These are phyloP conservation scores for Hyposmocoma kahamanoa DNA, from an alignment of 1,140 invertebrate genomes.

Conservation along the genomic window DNA sequence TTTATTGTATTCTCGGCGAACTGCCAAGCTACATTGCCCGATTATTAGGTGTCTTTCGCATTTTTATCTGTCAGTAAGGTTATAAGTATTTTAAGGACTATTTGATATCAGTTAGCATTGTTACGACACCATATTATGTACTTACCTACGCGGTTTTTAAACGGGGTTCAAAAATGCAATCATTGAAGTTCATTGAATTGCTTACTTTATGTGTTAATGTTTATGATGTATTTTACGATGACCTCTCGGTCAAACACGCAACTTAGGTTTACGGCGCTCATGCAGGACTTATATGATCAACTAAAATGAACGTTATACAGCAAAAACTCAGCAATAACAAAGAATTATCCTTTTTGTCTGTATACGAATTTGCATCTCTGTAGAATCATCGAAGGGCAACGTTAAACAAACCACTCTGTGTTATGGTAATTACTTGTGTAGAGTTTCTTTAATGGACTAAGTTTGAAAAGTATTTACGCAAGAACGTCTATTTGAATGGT, in stretches of 20 bases:
- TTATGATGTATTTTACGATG: constrained; percentile 58
- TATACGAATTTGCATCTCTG: neutral
- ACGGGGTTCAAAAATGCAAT: no score
- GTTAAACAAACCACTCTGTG: constrained; percentile 39
- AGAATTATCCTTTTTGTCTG: neutral
- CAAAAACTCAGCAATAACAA: neutral
- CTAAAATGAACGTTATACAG: constrained; percentile 32
- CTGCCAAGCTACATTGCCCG: no score
- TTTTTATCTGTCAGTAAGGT: no score
- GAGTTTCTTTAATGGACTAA: constrained; percentile 53
- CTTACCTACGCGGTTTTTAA: no score
- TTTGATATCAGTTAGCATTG: no score
- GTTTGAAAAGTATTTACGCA: constrained; percentile 52
- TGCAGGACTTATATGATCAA: constrained; percentile 40
- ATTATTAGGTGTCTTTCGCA: no score
- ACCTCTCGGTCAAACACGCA: constrained; percentile 55
- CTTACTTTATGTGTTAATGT: constrained; percentile 48
- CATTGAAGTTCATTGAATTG: no score
- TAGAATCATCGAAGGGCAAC: constrained; percentile 23
- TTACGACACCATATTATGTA: no score
- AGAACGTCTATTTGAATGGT: constrained; percentile 55
- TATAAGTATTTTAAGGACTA: no score
- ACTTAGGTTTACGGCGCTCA: constrained; percentile 49
- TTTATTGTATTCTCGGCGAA: no score
- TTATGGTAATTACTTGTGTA: constrained; percentile 47